Evolutionary conservation across 2,888 invertebrate species (phyloP).

Genomic region (Drosophila anomalata): DNA sequence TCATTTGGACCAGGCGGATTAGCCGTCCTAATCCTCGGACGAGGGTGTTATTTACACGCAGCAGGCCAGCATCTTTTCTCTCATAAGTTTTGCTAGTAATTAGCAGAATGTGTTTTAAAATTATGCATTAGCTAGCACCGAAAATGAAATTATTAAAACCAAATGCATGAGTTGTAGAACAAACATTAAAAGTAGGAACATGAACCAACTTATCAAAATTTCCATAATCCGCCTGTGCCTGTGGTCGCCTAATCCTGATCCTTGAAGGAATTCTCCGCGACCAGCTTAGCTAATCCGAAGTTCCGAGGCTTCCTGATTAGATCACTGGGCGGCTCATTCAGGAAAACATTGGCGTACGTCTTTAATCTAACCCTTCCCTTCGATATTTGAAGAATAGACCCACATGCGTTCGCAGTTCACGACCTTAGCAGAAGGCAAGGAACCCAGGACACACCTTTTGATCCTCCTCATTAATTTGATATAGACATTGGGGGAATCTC

Average conservation of each 20-base stretch:
- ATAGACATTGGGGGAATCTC: constrained; percentile 48
- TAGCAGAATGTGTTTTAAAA: constrained; percentile 47
- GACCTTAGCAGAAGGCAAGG: constrained; percentile 57
- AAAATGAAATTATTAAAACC: constrained; percentile 1
- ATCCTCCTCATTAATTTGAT: constrained; percentile 64
- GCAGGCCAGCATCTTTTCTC: constrained; percentile 10
- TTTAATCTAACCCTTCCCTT: constrained; percentile 42
- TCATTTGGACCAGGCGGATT: constrained; percentile 54
- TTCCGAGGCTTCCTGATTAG: constrained; percentile 58
- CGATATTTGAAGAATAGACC: neutral
- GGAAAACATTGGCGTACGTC: neutral
- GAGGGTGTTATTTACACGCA: constrained; percentile 49
- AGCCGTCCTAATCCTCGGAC: constrained; percentile 57
- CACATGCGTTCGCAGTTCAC: neutral
- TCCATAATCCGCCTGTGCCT: constrained; percentile 48
- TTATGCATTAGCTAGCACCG: constrained; percentile 38
- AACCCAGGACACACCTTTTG: constrained; percentile 6
- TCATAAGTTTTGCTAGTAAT: constrained; percentile 43
- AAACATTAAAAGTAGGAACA: neutral
- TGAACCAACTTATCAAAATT: neutral
- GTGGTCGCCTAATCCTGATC: constrained; percentile 66
- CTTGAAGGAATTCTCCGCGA: constrained; percentile 56
- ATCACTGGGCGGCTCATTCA: constrained; percentile 59
- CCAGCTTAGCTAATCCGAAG: constrained; percentile 55
- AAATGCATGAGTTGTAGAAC: neutral